Conservation (phyloP, 2,113 vertebrate genomes). For the Engystomops pustulosus region DNA sequence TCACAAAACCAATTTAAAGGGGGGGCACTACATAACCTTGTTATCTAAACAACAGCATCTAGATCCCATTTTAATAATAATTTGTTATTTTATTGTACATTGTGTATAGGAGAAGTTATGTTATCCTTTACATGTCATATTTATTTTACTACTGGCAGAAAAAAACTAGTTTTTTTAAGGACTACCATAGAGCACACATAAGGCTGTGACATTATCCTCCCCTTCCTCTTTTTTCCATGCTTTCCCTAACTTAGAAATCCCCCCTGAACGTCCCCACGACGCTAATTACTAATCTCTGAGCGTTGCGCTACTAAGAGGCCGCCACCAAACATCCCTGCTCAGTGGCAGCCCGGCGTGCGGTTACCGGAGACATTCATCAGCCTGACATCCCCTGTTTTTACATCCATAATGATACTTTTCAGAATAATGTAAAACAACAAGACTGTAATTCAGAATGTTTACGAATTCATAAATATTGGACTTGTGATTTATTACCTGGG, state of each 20-base stretch:
- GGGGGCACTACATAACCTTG: no score
- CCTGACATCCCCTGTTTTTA: slow-evolving; percentile 60
- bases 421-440: slow-evolving; percentile 64
- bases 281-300: slow-evolving; percentile 47
- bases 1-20: no score
- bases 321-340: slow-evolving; percentile 63
- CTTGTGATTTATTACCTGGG: slow-evolving; percentile 65
- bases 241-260: slow-evolving; percentile 22
- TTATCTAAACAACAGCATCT: no score
- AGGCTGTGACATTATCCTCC: background rate
- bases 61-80: no score
- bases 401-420: slow-evolving; percentile 60
- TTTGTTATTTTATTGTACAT: no score
- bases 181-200: background rate
- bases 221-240: background rate
- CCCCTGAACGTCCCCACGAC: slow-evolving; percentile 30
- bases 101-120: no score
- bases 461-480: slow-evolving; percentile 59
- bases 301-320: background rate
- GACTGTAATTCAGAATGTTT: slow-evolving; percentile 62
- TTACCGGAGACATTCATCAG: slow-evolving; percentile 68
- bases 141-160: background rate
- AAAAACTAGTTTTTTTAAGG: background rate
- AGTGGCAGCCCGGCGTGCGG: slow-evolving; percentile 65
- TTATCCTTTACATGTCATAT: background rate